Evolutionary conservation across 2,113 vertebrate species (phyloP), one percentile per base, ranked within the genome.

Genomic region (Chaenogobius annularis): DNA sequence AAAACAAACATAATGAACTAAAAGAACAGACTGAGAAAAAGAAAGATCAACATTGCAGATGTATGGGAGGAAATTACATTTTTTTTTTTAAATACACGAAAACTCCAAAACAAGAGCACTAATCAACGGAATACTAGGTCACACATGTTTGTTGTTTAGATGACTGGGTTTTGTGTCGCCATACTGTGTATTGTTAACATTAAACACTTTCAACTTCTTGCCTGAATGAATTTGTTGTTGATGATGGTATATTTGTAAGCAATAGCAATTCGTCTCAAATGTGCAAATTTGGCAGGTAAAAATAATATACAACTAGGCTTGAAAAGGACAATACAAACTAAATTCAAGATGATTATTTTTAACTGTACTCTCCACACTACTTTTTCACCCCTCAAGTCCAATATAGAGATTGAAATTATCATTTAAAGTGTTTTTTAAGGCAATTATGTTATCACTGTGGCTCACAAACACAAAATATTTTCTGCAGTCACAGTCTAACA

Each of bases 1-100:
- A 65, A 58, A 78, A 80, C 64, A 79, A 66, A 63, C 31, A 48
- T 65, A 72, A 80, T 85, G 56, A 77, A 82, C 66, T 62, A 37
- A 78, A 77, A 15, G 68, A 46, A 59, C 63, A 80, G 58, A 23
- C 37, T 20, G 56, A 19, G 48, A 44, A 63, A 44, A 69, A 72
- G 4, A 31, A 31, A 31, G 26, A 79, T 61, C 72, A 8, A 66
- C 17, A 62, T 75, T 1, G 26, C n/a, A 44, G 59, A 9, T 46
- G 47, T 48, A 37, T 43, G 5, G 46, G 61, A 31, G n/a, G n/a
- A n/a, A n/a, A n/a, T n/a, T n/a, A n/a, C n/a, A n/a, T n/a, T n/a
- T n/a, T n/a, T n/a, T n/a, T n/a, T n/a, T n/a, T n/a, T n/a, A n/a
- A 55, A 22, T 58, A 13, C 22, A 58, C 10, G 44, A 67, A 54